These are phyloP conservation scores for Anagyrus pseudococci DNA, from an alignment of 2,888 invertebrate species.

Conservation along the genomic window DNA sequence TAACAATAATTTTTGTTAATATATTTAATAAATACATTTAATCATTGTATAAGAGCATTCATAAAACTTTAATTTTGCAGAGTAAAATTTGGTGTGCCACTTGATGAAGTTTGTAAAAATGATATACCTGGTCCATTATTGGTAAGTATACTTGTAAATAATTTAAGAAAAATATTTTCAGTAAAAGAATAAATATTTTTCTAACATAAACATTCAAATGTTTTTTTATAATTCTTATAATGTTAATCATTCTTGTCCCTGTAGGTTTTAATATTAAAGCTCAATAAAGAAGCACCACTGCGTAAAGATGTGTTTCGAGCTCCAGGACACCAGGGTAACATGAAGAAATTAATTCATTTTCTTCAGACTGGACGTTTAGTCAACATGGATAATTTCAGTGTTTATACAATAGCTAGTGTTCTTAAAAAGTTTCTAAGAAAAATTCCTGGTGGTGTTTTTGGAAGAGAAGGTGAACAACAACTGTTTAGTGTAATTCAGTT, in stretches of 20 bases:
- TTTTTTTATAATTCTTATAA: background rate
- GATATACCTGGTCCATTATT: conserved; percentile 92
- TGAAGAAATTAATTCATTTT: conserved; percentile 92
- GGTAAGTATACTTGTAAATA: too few relatives aligned
- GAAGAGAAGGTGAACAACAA: conserved; percentile 87
- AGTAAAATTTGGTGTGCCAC: conserved; percentile 92
- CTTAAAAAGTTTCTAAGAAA: conserved; percentile 97
- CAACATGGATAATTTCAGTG: conserved; percentile 93
- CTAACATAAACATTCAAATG: background rate
- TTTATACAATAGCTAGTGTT: conserved; percentile 97
- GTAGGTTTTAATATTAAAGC: conserved; percentile 86
- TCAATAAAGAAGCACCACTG: conserved; percentile 93
- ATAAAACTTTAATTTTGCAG: too few relatives aligned
- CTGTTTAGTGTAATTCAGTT: conserved; percentile 88
- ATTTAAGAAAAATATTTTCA: background rate
- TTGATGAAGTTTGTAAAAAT: conserved; percentile 93
- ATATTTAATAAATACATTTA: too few relatives aligned
- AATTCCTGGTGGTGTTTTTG: conserved; percentile 96
- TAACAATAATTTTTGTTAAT: too few relatives aligned
- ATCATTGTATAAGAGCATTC: too few relatives aligned
- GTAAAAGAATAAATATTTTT: background rate
- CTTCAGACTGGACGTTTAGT: conserved; percentile 87
- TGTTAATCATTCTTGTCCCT: conserved; percentile 39
- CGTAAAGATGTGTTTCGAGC: conserved; percentile 94
- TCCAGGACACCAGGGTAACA: conserved; percentile 92